Evolutionary conservation across 1,140 invertebrate genomes (phyloP).

Genomic region (Drosophila erecta): DNA sequence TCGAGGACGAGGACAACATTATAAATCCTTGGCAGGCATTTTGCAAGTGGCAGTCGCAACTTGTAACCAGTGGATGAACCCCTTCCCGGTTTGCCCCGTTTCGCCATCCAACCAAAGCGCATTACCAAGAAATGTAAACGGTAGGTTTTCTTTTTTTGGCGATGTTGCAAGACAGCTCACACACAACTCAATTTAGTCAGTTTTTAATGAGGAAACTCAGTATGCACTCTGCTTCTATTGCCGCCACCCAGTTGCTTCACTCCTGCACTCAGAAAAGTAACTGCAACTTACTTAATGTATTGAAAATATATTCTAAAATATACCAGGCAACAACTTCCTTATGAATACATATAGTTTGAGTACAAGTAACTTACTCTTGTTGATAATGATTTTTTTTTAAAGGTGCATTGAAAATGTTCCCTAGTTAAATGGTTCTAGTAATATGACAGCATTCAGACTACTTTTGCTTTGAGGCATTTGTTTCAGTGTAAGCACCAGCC

Average conservation of each 20-base stretch:
- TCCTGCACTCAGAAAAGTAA: not conserved
- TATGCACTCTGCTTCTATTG: conserved; percentile 26
- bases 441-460: too few species aligned
- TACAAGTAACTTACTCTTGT: too few species aligned
- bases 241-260: conserved; percentile 19
- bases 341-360: too few species aligned
- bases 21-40: conserved; percentile 78
- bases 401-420: too few species aligned
- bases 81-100: not conserved
- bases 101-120: conserved; percentile 37
- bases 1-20: conserved; percentile 79
- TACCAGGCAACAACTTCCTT: not conserved
- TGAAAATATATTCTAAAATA: too few species aligned
- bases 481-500: conserved; percentile 13
- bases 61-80: conserved; percentile 39
- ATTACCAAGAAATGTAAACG: conserved; percentile 45
- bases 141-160: conserved; percentile 33
- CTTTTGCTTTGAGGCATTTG: not conserved
- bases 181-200: conserved; percentile 77
- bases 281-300: not conserved
- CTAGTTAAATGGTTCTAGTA: too few species aligned
- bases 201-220: conserved; percentile 75
- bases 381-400: too few species aligned
- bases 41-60: conserved; percentile 75
- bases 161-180: conserved; percentile 53